Evolutionary conservation across 1,140 invertebrate genomes (phyloP).

Genomic region (Zeugodacus cucurbitae): DNA sequence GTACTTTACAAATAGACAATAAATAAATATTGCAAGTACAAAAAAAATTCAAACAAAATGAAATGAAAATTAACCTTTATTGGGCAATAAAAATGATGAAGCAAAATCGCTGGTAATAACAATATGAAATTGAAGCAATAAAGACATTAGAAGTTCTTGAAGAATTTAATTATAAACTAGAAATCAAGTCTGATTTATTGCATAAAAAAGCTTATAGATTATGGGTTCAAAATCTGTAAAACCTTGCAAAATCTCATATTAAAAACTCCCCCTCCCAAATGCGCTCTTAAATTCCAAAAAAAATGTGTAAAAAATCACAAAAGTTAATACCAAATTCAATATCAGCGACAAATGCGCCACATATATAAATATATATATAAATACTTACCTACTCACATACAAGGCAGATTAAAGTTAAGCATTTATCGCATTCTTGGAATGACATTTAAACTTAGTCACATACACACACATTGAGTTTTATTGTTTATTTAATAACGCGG

Average conservation of each 20-base stretch:
- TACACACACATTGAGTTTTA: neutral
- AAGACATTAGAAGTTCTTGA: neutral
- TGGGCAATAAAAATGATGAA: neutral
- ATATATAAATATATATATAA: neutral
- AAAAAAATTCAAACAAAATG: neutral
- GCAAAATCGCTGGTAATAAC: neutral
- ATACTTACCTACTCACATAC: neutral
- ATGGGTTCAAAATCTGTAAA: neutral
- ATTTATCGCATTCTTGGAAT: constrained; percentile 7
- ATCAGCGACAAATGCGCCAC: neutral
- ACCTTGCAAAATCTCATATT: neutral
- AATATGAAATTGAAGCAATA: neutral
- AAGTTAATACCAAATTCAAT: neutral
- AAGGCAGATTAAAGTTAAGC: neutral
- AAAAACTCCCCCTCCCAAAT: neutral
- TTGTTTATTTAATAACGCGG: constrained; percentile 17
- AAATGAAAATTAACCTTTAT: neutral
- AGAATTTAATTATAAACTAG: too few species aligned
- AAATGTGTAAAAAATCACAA: too few species aligned
- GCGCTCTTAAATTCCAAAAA: neutral
- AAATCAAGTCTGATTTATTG: too few species aligned
- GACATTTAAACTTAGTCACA: constrained; percentile 17
- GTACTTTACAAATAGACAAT: neutral
- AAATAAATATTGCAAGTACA: neutral
- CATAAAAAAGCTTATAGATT: neutral